These are phyloP conservation scores for Drosophila setifemur DNA, from an alignment of 1,140 invertebrate species.

Conservation along the genomic window DNA sequence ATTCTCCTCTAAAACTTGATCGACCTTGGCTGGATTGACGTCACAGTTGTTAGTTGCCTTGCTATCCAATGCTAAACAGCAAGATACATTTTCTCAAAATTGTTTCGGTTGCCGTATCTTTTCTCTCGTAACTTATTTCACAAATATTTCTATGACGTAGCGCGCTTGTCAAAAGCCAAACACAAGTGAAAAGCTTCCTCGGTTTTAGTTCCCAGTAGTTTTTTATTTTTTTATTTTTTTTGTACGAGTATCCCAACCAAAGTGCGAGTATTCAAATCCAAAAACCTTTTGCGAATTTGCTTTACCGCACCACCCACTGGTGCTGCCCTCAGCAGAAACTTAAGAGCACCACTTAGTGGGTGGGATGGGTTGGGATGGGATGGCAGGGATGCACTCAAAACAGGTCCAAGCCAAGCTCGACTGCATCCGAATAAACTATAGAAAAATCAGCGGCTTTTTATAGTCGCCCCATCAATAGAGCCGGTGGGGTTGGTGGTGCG, in stretches of 20 bases:
- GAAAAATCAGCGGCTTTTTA: constrained; percentile 78
- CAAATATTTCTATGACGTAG: constrained; percentile 61
- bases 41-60: constrained; percentile 1
- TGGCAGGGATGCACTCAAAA: constrained; percentile 53
- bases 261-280: constrained; percentile 47
- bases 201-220: no score
- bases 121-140: constrained; percentile 36
- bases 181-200: constrained; percentile 29
- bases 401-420: constrained; percentile 65
- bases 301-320: constrained; percentile 3
- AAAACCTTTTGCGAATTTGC: constrained; percentile 61
- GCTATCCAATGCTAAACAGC: not conserved
- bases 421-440: constrained; percentile 79
- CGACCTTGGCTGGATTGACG: constrained; percentile 17
- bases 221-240: no score
- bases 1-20: not conserved
- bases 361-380: not conserved
- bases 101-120: not conserved
- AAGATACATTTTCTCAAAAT: not conserved
- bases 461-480: constrained; percentile 42
- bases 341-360: constrained; percentile 68
- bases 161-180: constrained; percentile 58
- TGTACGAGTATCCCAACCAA: no score
- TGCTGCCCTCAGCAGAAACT: constrained; percentile 74
- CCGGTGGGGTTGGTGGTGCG: not conserved